These are phyloP conservation scores for Laterallus jamaicensis DNA, from an alignment of 2,113 vertebrate species.

Conservation along the genomic window DNA sequence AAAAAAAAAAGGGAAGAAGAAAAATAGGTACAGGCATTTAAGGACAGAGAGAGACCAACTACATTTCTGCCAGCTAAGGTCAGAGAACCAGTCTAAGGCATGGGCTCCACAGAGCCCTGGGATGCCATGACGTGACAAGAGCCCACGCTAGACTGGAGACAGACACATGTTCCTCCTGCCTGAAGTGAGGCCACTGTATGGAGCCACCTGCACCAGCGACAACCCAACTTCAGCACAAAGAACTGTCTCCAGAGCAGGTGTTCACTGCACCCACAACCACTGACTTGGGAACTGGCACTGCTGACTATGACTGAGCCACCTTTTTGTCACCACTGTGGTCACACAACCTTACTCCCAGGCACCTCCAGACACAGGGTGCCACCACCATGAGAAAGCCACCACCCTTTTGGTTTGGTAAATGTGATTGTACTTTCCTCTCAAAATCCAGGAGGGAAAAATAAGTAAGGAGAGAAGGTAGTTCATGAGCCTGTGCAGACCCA, in stretches of 20 bases:
- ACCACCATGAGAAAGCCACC: not conserved
- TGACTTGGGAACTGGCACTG: not conserved
- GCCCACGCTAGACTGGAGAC: not conserved
- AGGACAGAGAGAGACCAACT: constrained; percentile 65
- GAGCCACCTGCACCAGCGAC: not conserved
- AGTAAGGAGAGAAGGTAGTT: not conserved
- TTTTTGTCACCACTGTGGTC: not conserved
- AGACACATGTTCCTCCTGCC: not conserved
- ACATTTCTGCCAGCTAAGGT: constrained; percentile 12
- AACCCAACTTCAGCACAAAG: accelerated
- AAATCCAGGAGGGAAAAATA: not conserved
- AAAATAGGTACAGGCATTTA: constrained; percentile 69
- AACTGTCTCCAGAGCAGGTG: not conserved
- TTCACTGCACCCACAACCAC: not conserved
- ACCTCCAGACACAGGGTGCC: too few species aligned
- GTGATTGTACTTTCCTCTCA: not conserved
- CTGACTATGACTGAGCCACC: not conserved
- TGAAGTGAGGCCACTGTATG: not conserved
- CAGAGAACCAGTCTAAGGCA: not conserved
- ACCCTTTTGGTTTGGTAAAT: not conserved
- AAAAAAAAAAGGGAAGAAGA: constrained; percentile 31
- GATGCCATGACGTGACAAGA: not conserved
- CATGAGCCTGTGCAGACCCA: accelerated
- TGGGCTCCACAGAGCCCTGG: not conserved
- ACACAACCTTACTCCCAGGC: not conserved